Base-by-base conservation (phyloP, 2,797 vertebrate genomes). In the Brachyalestes nurse region DNA sequence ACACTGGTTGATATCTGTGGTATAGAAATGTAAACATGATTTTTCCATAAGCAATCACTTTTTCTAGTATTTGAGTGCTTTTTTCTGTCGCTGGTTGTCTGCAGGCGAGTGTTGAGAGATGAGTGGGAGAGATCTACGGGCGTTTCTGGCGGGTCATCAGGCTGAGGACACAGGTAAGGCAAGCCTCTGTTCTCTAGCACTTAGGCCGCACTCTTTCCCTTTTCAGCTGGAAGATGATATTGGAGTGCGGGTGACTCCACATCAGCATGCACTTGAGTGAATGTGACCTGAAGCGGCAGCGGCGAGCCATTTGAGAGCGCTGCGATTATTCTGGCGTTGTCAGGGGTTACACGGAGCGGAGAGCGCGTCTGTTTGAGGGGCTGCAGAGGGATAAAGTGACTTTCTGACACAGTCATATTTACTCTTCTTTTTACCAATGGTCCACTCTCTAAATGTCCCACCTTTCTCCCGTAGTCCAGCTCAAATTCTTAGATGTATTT, bases 91-190 rank as follows among this genome's bases (percentile, higher is more conserved):
- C 34, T 72, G 61, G 88, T 90, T 53, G 79, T 89, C 85, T 77
- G 77, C 84, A 94, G 82, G 71, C 87, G 60, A 53, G 74, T 72
- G 57, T 72, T 72, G 57, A 90, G 87, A 79, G 78, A 95, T 94
- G 94, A 92, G 82, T 90, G 90, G 89, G 85, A 90, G 38, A 82
- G 86, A 92, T 70, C 74, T 71, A 53, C 88, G 79, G 55, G 72
- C 70, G 0, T 90, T 95, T 77, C 69, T 87, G 84, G 90, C 91
- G 75, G 85, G 73, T 81, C 86, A 75, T 74, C 92, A 89, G 88
- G 88, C 77, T 47, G 87, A 88, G 83, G 90, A 89, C 84, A 79
- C 77, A 86, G 96, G 96, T 98, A 94, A 84, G 90, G 40, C 6
- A 16, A 67, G n/a, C 70, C 51, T 14, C 7, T 40, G 28, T 25